Evolutionary conservation across 2,888 invertebrate species (phyloP).

Genomic region (Melieria picta): DNA sequence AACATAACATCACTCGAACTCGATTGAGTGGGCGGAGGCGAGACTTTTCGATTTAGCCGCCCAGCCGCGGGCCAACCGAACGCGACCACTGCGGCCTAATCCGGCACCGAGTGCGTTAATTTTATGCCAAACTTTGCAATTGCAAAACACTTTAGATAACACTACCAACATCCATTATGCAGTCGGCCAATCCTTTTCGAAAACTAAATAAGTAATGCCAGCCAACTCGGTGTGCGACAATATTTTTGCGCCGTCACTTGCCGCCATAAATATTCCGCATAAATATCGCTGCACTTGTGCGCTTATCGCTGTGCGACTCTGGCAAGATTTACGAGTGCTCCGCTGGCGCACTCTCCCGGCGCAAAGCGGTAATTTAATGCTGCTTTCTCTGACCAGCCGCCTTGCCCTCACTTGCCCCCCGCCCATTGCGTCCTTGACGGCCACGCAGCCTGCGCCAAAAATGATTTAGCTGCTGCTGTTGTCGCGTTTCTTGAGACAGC

Average conservation of each 20-base stretch:
- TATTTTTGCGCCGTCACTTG: neutral
- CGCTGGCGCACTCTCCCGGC: too few relatives aligned
- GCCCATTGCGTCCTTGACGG: neutral
- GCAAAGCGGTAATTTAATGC: too few relatives aligned
- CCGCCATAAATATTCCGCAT: neutral
- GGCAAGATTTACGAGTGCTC: too few relatives aligned
- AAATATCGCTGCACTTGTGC: too few relatives aligned
- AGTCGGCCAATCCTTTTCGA: too few relatives aligned
- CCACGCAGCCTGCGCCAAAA: conserved; percentile 5
- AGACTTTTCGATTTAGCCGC: neutral
- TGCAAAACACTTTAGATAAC: conserved; percentile 35
- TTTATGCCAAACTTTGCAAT: conserved; percentile 21
- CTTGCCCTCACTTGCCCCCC: too few relatives aligned
- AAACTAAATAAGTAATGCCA: neutral
- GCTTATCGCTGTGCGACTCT: too few relatives aligned
- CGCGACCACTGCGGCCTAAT: neutral
- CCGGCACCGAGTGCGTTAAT: neutral
- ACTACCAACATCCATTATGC: neutral
- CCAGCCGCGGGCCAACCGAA: too few relatives aligned
- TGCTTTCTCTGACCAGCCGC: too few relatives aligned
- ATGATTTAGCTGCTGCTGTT: conserved; percentile 38
- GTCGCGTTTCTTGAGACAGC: conserved; percentile 12
- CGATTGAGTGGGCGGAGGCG: neutral
- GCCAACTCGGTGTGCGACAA: neutral
- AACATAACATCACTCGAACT: neutral